Base-by-base conservation (phyloP, 2,888 invertebrate genomes). In the Nomada ferruginata region DNA sequence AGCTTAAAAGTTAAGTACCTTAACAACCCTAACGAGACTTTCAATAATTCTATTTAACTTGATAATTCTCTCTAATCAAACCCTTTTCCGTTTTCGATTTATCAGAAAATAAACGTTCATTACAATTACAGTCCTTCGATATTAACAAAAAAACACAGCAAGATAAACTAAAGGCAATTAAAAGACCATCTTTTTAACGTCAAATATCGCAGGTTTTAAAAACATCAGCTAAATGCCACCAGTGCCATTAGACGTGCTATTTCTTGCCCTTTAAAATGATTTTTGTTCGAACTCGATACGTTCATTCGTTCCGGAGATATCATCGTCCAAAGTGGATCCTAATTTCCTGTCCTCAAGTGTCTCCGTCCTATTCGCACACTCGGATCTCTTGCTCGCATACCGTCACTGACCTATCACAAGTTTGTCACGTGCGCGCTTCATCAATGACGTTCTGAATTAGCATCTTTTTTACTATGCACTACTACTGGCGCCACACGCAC, bases 181-280 rank as follows among this genome's bases (percentile, higher is more conserved):
- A 36, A 36, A 36, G 0, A 36, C 7, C 36, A 36, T 7, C 36
- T 36, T 36, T 26, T 57, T 23, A 26, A 26, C 26, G 10, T 13
- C 11, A 4, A n/a, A 26, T 26, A 57, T 15, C 57, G 26, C 9
- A 15, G 11, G 13, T 13, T 4, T 1, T 11, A 23, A 57, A 13
- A 11, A 13, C 26, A 4, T 4, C 3, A 26, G 3, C 7, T 20
- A 57, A 26, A 23, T 57, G 11, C 7, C 3, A 13, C 11, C 0
- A 2, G 2, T 2, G 18, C 2, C 0, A 2, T 5, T 9, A 10
- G 18, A n/a, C 47, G n/a, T 5, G 7, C 0, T 2, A 26, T 5
- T 26, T 20, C 11, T 50, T 64, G 5, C 26, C 11, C 18, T 64
- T 50, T 64, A 50, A 64, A 26, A 18, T 26, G 50, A 15, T 18